Conservation (phyloP, 2,113 vertebrate genomes). For the Barbus barbus region DNA sequence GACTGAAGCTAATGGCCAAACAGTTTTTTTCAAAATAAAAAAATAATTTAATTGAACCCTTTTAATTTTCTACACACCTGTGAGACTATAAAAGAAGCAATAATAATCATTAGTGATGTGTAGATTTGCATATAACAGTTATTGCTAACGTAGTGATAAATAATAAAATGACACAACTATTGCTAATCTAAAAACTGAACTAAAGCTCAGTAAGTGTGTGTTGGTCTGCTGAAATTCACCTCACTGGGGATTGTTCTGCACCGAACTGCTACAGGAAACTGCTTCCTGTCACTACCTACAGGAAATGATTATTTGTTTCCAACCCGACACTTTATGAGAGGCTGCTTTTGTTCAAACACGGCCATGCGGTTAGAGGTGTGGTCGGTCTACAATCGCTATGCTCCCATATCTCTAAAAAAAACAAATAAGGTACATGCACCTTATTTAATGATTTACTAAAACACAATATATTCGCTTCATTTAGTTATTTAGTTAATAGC, state of each 20-base stretch:
- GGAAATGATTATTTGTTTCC: constrained; percentile 12
- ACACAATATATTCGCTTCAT: background rate
- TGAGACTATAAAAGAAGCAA: too few relatives aligned
- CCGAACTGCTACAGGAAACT: constrained; percentile 9
- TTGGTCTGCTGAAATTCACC: background rate
- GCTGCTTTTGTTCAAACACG: background rate
- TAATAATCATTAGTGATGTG: background rate
- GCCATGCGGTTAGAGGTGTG: background rate
- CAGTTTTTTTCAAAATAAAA: too few relatives aligned
- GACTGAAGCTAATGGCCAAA: too few relatives aligned
- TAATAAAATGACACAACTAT: background rate
- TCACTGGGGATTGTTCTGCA: background rate
- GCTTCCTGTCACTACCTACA: constrained; percentile 18
- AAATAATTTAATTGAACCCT: too few relatives aligned
- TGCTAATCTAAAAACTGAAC: background rate
- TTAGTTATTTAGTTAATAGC: background rate
- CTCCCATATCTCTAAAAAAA: background rate
- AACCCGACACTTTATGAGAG: background rate
- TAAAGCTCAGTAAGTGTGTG: background rate
- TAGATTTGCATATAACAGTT: background rate
- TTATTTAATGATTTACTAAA: background rate
- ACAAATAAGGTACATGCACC: background rate
- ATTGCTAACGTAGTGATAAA: background rate
- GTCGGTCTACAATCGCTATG: background rate
- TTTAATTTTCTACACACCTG: too few relatives aligned